Percentiles rank a stretch among this genome's conserved stretches.
These are phyloP conservation scores for Papilio helenus DNA, from an alignment of 1,140 invertebrate species.

Conservation along the genomic window DNA sequence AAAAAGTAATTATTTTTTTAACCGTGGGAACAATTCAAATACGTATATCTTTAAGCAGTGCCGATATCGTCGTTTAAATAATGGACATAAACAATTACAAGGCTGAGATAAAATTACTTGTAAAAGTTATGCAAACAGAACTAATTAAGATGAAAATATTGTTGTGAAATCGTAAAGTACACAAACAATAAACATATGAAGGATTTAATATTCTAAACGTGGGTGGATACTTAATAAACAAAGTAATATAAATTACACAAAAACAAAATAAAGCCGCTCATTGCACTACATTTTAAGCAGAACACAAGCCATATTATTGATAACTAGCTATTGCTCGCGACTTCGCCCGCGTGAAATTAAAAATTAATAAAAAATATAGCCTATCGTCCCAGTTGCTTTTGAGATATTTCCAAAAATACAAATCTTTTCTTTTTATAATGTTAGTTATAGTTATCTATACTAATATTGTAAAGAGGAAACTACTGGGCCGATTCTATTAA, in stretches of 20 bases:
- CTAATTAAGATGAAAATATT: background rate
- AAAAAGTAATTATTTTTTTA: background rate
- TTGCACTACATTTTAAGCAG: too few species aligned
- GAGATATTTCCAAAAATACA: too few species aligned
- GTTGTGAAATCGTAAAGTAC: background rate
- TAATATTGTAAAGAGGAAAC: too few species aligned
- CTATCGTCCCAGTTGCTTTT: too few species aligned
- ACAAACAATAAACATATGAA: background rate
- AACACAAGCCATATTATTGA: too few species aligned
- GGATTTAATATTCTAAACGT: background rate
- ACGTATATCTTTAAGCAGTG: background rate
- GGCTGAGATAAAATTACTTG: conserved; percentile 3
- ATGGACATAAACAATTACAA: background rate
- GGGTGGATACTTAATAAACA: background rate
- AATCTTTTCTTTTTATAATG: too few species aligned
- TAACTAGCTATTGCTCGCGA: too few species aligned
- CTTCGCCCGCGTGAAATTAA: too few species aligned
- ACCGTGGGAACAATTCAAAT: background rate
- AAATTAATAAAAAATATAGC: too few species aligned
- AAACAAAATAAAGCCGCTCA: too few species aligned
- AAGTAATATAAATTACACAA: background rate
- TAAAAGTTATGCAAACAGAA: background rate
- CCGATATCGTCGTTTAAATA: conserved; percentile 12
- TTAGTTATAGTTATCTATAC: too few species aligned
- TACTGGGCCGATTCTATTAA: too few species aligned